phyloP scores from a whole-genome alignment of 1,140 invertebrate genomes.

The Colletes gigas region DNA sequence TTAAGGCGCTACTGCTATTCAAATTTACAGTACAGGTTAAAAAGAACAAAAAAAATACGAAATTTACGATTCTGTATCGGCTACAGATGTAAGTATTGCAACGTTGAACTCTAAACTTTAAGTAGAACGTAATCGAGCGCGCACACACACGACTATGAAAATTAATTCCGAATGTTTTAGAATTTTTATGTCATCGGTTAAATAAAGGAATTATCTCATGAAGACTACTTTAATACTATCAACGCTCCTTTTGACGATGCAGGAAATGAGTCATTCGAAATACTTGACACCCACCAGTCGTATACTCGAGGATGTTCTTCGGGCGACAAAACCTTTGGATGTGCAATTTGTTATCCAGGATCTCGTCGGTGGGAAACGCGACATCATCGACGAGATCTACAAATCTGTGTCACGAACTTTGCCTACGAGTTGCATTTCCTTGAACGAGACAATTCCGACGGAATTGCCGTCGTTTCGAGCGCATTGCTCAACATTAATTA shows the following conservation, averaged over 20 bases:
- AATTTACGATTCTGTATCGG: not conserved
- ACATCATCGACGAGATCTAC: not conserved
- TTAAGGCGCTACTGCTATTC: not conserved
- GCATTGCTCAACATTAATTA: not conserved
- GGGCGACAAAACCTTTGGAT: not conserved
- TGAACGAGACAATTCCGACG: not conserved
- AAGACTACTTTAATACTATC: not conserved
- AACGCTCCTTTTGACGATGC: not conserved
- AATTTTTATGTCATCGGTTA: not conserved
- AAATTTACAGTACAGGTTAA: not conserved
- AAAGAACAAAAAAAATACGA: not conserved
- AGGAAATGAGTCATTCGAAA: conserved; percentile 1
- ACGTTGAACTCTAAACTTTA: not conserved
- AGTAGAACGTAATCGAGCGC: too few species aligned
- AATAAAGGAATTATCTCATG: not conserved
- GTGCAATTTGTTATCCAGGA: conserved; percentile 1
- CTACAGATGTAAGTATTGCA: not conserved
- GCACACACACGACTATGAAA: not conserved
- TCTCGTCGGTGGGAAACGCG: not conserved
- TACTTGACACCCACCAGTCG: not conserved
- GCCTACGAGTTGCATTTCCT: conserved; percentile 2
- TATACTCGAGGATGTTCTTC: not conserved
- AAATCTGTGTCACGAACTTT: not conserved
- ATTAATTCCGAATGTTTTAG: not conserved
- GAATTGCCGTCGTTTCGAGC: not conserved